Base-by-base conservation (phyloP, 2,797 vertebrate genomes). In the Paratrypauchen microcephalus region DNA sequence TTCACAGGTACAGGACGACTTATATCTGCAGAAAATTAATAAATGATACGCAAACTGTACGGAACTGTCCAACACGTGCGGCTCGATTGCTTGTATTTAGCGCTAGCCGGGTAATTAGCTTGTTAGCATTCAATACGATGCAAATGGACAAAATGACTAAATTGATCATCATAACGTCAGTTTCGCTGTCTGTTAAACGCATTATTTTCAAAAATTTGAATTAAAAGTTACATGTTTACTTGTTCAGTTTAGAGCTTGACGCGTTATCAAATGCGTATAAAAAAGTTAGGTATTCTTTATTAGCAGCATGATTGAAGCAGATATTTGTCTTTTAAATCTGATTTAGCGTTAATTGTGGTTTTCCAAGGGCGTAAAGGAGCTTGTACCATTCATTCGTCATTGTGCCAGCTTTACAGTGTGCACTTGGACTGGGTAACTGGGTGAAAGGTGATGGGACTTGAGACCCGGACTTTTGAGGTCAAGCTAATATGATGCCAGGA, bases 381-480 rank as follows among this genome's bases (percentile, higher is more conserved):
- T 0, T 71, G 0, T 70, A 66, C 41, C 63, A 79, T 61, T 75
- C 70, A 77, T 76, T 72, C 26, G 62, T 47, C 57, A 54, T 76
- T 76, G 68, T 65, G 61, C n/a, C n/a, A 39, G 32, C 50, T 32
- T 24, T 13, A 73, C 30, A 66, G 67, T 72, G 24, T 75, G 66
- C 58, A 54, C 36, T 60, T 77, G 70, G 86, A 56, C 39, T 59
- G 75, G 48, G 80, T 88, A 93, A 89, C 36, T 92, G 80, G 91
- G 91, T 91, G 87, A 93, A 84, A 70, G 91, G 88, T 92, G 88
- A 76, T 32, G 63, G 66, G 75, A 70, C 74, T 67, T 73, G 23
- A 71, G 56, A 57, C 55, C 1, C 7, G 63, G 68, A 65, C 28
- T 23, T 23, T 57, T 71, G 82, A 89, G 82, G 88, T 91, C 84